Evolutionary conservation across 2,888 invertebrate species (phyloP).

Genomic region (Caenorhabditis uteleia): DNA sequence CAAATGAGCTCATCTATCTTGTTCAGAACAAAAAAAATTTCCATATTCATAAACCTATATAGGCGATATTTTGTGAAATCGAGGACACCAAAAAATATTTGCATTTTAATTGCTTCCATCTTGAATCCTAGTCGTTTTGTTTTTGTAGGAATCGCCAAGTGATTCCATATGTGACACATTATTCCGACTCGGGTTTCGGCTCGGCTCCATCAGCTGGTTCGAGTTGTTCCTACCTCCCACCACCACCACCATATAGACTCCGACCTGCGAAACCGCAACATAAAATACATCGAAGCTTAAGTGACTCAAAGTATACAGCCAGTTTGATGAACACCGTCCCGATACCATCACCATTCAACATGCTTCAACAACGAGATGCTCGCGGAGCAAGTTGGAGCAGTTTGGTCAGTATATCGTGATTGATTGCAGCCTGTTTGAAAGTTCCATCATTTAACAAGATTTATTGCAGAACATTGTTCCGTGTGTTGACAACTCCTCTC

Average conservation of each 20-base stretch:
- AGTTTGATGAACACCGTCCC: conserved; percentile 25
- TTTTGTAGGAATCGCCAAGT: conserved; percentile 6
- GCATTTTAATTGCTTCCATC: conserved; percentile 12
- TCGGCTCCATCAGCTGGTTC: conserved; percentile 61
- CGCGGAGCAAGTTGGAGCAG: conserved; percentile 40
- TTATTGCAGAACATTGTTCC: no score
- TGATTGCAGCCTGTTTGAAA: background rate
- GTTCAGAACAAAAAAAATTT: no score
- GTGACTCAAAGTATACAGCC: conserved; percentile 60
- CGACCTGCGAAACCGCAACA: conserved; percentile 44
- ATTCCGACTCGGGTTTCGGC: conserved; percentile 68
- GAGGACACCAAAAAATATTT: no score
- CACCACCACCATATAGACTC: conserved; percentile 65
- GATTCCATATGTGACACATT: conserved; percentile 64
- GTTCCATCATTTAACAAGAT: no score
- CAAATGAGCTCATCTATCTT: no score
- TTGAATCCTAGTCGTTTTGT: conserved; percentile 11
- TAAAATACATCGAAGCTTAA: conserved; percentile 61
- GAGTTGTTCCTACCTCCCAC: conserved; percentile 63
- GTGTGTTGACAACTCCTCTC: no score
- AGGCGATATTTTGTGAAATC: no score
- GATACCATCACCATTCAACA: conserved; percentile 24
- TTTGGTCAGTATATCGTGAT: conserved; percentile 18
- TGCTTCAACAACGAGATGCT: conserved; percentile 21
- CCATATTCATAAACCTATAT: no score